phyloP scores from a whole-genome alignment of 2,888 invertebrate species.

The Cantharis rufa region DNA sequence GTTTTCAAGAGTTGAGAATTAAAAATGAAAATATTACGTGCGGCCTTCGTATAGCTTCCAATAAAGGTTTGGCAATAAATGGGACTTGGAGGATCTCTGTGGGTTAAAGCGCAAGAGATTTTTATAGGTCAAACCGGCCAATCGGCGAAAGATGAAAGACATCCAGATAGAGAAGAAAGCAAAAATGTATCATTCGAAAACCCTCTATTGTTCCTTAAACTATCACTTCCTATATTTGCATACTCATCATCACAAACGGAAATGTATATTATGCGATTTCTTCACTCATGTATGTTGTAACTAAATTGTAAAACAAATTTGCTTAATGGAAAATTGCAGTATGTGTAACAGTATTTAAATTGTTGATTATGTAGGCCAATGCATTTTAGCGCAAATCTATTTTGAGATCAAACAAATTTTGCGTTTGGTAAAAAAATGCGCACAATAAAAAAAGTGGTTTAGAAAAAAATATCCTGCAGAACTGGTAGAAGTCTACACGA shows the following conservation, averaged over 20 bases:
- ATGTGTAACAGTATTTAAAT: background rate
- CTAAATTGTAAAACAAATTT: background rate
- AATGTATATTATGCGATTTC: background rate
- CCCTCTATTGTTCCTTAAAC: background rate
- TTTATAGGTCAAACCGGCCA: background rate
- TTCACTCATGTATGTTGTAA: background rate
- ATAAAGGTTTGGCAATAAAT: too few relatives aligned
- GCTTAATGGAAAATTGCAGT: background rate
- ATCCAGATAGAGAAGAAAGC: background rate
- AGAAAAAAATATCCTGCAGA: background rate
- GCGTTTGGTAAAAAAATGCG: background rate
- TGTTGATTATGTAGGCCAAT: background rate
- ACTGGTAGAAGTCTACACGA: background rate
- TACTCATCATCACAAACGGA: background rate
- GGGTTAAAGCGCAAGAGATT: too few relatives aligned
- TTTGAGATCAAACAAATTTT: background rate
- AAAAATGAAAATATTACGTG: background rate
- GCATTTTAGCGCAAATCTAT: background rate
- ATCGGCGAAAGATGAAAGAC: too few relatives aligned
- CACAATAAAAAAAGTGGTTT: background rate
- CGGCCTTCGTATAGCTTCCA: background rate
- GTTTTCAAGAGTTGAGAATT: background rate
- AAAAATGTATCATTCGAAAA: background rate
- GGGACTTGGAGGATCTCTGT: too few relatives aligned
- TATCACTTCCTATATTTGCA: background rate